Evolutionary conservation across 2,888 invertebrate genomes (phyloP).

Genomic region (Rambutsinella grinnellia): DNA sequence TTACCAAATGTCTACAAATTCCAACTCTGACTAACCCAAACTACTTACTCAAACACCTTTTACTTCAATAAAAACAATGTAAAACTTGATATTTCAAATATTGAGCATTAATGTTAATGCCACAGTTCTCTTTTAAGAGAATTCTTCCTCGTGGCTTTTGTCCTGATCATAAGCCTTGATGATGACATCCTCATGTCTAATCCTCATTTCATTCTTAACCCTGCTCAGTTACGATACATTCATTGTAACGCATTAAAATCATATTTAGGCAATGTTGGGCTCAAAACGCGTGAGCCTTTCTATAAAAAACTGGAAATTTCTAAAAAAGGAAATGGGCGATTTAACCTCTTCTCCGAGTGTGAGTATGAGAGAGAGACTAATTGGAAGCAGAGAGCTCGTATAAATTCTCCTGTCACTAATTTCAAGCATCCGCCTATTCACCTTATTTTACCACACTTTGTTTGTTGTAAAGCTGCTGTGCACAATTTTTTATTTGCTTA

Average conservation of each 20-base stretch:
- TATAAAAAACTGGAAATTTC: conserved; percentile 38
- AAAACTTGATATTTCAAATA: too few relatives aligned
- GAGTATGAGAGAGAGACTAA: conserved; percentile 38
- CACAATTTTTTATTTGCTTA: conserved; percentile 2
- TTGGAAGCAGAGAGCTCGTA: conserved; percentile 50
- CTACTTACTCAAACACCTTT: not conserved
- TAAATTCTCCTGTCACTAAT: conserved; percentile 58
- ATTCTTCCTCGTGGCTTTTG: not conserved
- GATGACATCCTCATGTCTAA: conserved; percentile 11
- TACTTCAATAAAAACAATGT: not conserved
- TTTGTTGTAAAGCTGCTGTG: not conserved
- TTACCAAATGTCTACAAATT: conserved; percentile 51
- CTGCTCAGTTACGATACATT: conserved; percentile 8
- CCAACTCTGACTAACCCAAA: conserved; percentile 3
- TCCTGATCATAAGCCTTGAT: not conserved
- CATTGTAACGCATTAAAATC: conserved; percentile 14
- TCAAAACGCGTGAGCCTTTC: not conserved
- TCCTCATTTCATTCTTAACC: not conserved
- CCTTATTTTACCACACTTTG: too few relatives aligned
- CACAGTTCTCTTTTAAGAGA: not conserved
- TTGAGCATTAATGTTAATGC: not conserved
- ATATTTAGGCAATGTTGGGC: conserved; percentile 8
- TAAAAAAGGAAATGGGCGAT: conserved; percentile 58
- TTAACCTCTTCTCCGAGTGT: conserved; percentile 38
- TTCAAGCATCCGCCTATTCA: conserved; percentile 57